Evolutionary conservation across 2,888 invertebrate genomes (phyloP).

Genomic region (Sinelater perroti): DNA sequence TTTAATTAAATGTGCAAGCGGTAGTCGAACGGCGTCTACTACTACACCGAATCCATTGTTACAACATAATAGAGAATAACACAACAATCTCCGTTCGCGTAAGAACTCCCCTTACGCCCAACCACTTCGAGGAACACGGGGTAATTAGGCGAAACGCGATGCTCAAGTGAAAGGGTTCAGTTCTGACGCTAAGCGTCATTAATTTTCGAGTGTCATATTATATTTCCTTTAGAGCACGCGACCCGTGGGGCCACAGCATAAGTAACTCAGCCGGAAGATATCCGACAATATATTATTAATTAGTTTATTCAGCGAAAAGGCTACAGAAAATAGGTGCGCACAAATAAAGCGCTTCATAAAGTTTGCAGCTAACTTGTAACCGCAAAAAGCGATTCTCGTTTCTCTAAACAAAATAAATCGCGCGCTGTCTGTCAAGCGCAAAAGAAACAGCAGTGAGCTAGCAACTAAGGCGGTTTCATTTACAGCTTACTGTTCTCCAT

Average conservation of each 20-base stretch:
- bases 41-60: slow-evolving; percentile 38
- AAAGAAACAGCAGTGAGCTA: slow-evolving; percentile 12
- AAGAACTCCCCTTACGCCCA: slow-evolving; percentile 41
- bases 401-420: slow-evolving; percentile 16
- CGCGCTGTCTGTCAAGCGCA: slow-evolving; percentile 12
- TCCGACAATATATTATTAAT: slow-evolving; percentile 30
- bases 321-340: slow-evolving; percentile 19
- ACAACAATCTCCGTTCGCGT: slow-evolving; percentile 43
- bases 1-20: slow-evolving; percentile 24
- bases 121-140: slow-evolving; percentile 43
- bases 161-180: slow-evolving; percentile 44
- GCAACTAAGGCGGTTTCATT: slow-evolving; percentile 11
- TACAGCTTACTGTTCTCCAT: slow-evolving; percentile 8
- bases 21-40: slow-evolving; percentile 22
- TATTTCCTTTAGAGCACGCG: slow-evolving; percentile 42
- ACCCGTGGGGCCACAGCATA: slow-evolving; percentile 26
- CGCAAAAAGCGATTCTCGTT: slow-evolving; percentile 17
- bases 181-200: slow-evolving; percentile 45
- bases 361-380: slow-evolving; percentile 14
- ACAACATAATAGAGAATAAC: slow-evolving; percentile 41
- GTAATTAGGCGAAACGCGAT: slow-evolving; percentile 49
- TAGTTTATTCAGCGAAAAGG: slow-evolving; percentile 22
- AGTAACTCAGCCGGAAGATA: slow-evolving; percentile 32
- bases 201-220: slow-evolving; percentile 49
- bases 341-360: slow-evolving; percentile 24